phyloP scores from a whole-genome alignment of 2,797 vertebrate genomes.

The Gephyroberyx darwinii region DNA sequence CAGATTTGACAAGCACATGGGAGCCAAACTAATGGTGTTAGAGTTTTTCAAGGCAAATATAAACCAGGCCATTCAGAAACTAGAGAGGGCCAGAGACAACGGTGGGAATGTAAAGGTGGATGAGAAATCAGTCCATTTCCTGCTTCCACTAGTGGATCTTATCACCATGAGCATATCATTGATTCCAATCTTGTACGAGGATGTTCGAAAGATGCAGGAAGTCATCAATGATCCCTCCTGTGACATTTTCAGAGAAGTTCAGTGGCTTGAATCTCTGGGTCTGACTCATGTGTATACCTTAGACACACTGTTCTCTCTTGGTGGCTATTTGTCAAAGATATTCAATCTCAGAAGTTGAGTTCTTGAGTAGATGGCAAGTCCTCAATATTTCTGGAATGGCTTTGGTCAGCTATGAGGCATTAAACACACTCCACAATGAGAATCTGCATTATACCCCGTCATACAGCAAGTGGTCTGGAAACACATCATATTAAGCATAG shows the following conservation, averaged over 20 bases:
- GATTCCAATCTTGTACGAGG: background rate
- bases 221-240: background rate
- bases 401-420: background rate
- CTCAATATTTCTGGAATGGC: background rate
- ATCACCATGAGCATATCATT: rapidly evolving
- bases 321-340: constrained; percentile 32
- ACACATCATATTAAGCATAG: background rate
- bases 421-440: background rate
- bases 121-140: background rate
- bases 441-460: background rate
- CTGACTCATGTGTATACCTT: constrained; percentile 55
- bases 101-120: constrained; percentile 35
- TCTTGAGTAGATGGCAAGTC: background rate
- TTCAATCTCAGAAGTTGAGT: background rate
- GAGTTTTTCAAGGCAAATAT: constrained; percentile 49
- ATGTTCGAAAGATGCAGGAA: constrained; percentile 5
- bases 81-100: constrained; percentile 13
- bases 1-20: constrained; percentile 25
- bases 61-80: constrained; percentile 38
- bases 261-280: constrained; percentile 41
- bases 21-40: background rate
- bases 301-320: constrained; percentile 18
- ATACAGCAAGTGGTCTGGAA: background rate
- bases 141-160: background rate
- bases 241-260: constrained; percentile 31